Evolutionary conservation across 2,888 invertebrate genomes (phyloP).

Genomic region (Ptilodon capucinus): DNA sequence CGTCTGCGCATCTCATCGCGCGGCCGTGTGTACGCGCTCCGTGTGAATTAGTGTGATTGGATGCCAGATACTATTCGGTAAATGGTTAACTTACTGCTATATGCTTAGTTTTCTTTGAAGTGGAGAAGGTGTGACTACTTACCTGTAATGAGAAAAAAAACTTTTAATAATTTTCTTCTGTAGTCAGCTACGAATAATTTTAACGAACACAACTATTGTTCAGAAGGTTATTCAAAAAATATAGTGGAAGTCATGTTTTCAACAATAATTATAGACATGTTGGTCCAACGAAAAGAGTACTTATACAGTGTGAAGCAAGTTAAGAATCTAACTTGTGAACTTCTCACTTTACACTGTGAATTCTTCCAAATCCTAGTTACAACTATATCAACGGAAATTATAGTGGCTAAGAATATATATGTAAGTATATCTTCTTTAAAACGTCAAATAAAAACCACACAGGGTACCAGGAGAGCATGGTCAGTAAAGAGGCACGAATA

Average conservation of each 20-base stretch:
- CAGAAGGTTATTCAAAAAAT: no score
- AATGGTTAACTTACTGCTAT: slow-evolving; percentile 26
- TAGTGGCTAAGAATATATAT: no score
- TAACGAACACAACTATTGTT: no score
- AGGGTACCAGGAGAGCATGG: not conserved
- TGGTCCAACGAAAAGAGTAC: no score
- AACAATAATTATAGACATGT: no score
- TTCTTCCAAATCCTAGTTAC: no score
- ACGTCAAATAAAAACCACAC: not conserved
- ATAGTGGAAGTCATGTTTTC: no score
- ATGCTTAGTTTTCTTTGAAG: not conserved
- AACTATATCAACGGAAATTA: no score
- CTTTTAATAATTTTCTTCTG: slow-evolving; percentile 9
- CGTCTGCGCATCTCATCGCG: slow-evolving; percentile 25
- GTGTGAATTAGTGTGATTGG: slow-evolving; percentile 9
- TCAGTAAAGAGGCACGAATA: not conserved
- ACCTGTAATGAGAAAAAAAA: slow-evolving; percentile 42
- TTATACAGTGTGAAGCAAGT: no score
- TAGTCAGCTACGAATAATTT: no score
- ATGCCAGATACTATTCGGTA: slow-evolving; percentile 39
- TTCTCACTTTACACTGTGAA: no score
- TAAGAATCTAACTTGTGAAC: no score
- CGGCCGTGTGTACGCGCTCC: not conserved
- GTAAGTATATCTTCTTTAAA: not conserved
- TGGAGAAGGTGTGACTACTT: slow-evolving; percentile 24